Conservation (phyloP, 2,888 invertebrate genomes). For the Hololepta plana region DNA sequence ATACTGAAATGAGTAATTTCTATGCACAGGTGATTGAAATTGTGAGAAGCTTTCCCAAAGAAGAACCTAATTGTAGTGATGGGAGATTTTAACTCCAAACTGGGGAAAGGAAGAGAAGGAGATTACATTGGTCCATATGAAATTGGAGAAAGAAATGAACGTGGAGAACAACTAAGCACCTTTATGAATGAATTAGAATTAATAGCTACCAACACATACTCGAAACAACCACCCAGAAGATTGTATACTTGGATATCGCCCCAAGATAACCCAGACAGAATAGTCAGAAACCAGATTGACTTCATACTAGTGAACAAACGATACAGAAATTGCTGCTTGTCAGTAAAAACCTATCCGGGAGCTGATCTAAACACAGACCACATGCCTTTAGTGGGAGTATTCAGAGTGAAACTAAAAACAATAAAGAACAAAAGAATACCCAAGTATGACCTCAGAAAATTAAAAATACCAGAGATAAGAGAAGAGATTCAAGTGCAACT, state of each 20-base stretch:
- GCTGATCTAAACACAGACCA: constrained; percentile 11
- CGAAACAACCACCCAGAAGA: constrained; percentile 4
- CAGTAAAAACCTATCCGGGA: constrained; percentile 11
- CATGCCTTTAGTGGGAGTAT: constrained; percentile 7
- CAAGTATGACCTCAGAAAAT: too few relatives aligned
- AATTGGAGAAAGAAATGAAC: constrained; percentile 9
- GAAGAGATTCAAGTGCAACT: too few relatives aligned
- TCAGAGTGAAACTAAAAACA: background rate
- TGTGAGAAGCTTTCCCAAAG: constrained; percentile 7
- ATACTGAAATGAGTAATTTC: constrained; percentile 7
- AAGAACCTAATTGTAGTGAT: constrained; percentile 8
- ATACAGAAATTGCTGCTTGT: constrained; percentile 8
- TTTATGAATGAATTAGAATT: constrained; percentile 10
- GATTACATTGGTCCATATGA: constrained; percentile 7
- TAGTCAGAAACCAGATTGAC: constrained; percentile 12
- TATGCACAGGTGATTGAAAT: constrained; percentile 6
- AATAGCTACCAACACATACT: constrained; percentile 8
- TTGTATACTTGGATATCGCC: constrained; percentile 12
- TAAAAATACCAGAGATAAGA: too few relatives aligned
- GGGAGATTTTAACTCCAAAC: constrained; percentile 10
- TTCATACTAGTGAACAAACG: constrained; percentile 11
- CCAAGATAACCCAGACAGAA: constrained; percentile 8
- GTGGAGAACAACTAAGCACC: constrained; percentile 9
- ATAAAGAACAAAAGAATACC: too few relatives aligned
- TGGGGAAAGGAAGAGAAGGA: constrained; percentile 7